Conservation (phyloP, 2,888 invertebrate genomes). For the Mechanitis mazaeus region DNA sequence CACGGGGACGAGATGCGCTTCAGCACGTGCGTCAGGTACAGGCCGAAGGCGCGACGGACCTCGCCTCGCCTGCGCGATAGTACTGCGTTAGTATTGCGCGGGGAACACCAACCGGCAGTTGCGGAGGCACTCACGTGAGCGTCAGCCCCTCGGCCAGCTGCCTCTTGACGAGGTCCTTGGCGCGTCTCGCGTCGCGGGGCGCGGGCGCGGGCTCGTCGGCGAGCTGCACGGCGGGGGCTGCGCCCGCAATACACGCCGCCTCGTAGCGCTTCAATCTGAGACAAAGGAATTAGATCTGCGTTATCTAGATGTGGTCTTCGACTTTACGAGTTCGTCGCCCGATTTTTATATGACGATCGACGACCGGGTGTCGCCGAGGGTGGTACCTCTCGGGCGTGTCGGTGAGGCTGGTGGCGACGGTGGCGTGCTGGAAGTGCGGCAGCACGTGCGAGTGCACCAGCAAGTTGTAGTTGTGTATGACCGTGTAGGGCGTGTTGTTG, state of each 20-base stretch:
- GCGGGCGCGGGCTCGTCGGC: constrained; percentile 38
- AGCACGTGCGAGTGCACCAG: constrained; percentile 85
- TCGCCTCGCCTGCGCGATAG: constrained; percentile 76
- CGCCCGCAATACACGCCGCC: constrained; percentile 70
- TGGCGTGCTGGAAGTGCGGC: constrained; percentile 75
- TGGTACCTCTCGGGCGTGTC: constrained; percentile 67
- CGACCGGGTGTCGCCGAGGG: too few species aligned
- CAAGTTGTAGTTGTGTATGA: constrained; percentile 85
- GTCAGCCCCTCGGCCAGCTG: constrained; percentile 80
- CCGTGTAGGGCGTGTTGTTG: constrained; percentile 74
- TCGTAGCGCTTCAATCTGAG: constrained; percentile 77
- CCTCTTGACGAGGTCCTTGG: constrained; percentile 76
- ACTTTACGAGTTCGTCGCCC: too few species aligned
- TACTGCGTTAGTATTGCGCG: neutral
- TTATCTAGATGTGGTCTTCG: too few species aligned
- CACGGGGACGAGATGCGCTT: constrained; percentile 78
- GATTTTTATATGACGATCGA: too few species aligned
- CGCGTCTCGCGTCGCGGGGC: constrained; percentile 68
- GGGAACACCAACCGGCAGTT: too few species aligned
- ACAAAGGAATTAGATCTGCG: too few species aligned
- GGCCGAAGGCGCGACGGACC: constrained; percentile 85
- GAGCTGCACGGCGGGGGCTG: constrained; percentile 59
- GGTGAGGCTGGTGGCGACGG: constrained; percentile 55
- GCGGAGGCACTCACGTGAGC: constrained; percentile 76
- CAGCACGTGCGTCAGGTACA: constrained; percentile 85